Evolutionary conservation across 1,140 invertebrate species (phyloP), one percentile per base, ranked within the genome.

Genomic region (Oreohelix idahoensis): DNA sequence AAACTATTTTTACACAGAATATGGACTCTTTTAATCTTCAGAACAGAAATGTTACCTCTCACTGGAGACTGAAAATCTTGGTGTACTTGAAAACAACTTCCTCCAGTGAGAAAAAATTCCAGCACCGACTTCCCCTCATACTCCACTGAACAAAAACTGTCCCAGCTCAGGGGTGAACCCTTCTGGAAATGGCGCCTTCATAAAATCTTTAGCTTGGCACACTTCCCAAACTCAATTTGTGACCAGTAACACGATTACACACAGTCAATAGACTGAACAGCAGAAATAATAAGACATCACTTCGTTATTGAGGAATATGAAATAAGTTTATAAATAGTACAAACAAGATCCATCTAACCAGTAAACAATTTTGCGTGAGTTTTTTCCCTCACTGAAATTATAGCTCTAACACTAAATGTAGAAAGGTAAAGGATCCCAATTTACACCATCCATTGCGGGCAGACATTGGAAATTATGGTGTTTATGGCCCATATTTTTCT

Each of bases 91-190:
- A 99, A 5, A 99, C 96, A 86, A 99, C 97, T 95, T 97, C 98
- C 75, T 99, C 97, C 63, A 99, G n/a, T n/a, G n/a, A n/a, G n/a
- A 95, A 94, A 97, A 99, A 89, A 94, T 86, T 97, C 95, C 86
- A 99, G 97, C n/a, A n/a, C 88, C 97, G 88, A 69, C 86, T 88
- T 85, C n/a, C 95, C 95, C 88, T 98, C 96, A 85, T 95, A 94
- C 81, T n/a, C 97, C 97, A 86, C 96, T n/a, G 94, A 8, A 99
- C 96, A 94, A 96, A 99, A n/a, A 99, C 95, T 92, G 97, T 96
- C 98, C n/a, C n/a, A n/a, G 99, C 91, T 99, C 97, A 93, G 99
- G 98, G 85, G 98, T 99, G 89, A 97, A 98, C 26, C 96, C 97
- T 92, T 97, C 96, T 29, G 95, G n/a, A 94, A 15, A 96, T 97